Evolutionary conservation across 2,888 invertebrate genomes (phyloP).

Genomic region (Diplazon laetatorius): DNA sequence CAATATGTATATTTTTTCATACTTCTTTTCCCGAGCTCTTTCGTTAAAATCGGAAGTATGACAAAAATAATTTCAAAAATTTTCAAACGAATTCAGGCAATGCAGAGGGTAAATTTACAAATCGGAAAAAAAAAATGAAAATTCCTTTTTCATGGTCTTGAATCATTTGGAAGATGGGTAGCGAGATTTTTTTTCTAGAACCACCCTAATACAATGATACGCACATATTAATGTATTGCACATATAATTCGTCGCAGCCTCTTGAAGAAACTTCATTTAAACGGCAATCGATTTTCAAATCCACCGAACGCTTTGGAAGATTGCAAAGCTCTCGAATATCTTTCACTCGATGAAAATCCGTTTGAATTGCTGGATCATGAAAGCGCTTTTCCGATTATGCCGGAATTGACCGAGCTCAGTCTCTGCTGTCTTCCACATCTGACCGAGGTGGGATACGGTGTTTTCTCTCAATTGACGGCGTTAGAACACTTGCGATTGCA

Average conservation of each 20-base stretch:
- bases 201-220: too few relatives aligned
- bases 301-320: slow-evolving; percentile 86
- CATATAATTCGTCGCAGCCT: slow-evolving; percentile 79
- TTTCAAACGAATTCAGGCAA: too few relatives aligned
- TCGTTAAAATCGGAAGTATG: too few relatives aligned
- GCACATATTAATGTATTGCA: too few relatives aligned
- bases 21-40: too few relatives aligned
- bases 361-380: slow-evolving; percentile 84
- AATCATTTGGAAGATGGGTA: too few relatives aligned
- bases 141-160: too few relatives aligned
- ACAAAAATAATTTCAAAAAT: too few relatives aligned
- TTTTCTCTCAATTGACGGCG: slow-evolving; percentile 85
- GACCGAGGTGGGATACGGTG: slow-evolving; percentile 83
- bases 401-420: slow-evolving; percentile 86
- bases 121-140: too few relatives aligned
- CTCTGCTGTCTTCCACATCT: slow-evolving; percentile 88
- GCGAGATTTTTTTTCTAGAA: too few relatives aligned
- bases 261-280: slow-evolving; percentile 87
- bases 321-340: slow-evolving; percentile 85
- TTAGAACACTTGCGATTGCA: slow-evolving; percentile 86
- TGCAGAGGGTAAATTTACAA: too few relatives aligned
- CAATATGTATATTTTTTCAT: too few relatives aligned
- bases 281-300: slow-evolving; percentile 86
- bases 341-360: slow-evolving; percentile 89
- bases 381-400: slow-evolving; percentile 86